Evolutionary conservation across 2,797 vertebrate genomes (phyloP).

Genomic region (Chlorospingus semifuscus): DNA sequence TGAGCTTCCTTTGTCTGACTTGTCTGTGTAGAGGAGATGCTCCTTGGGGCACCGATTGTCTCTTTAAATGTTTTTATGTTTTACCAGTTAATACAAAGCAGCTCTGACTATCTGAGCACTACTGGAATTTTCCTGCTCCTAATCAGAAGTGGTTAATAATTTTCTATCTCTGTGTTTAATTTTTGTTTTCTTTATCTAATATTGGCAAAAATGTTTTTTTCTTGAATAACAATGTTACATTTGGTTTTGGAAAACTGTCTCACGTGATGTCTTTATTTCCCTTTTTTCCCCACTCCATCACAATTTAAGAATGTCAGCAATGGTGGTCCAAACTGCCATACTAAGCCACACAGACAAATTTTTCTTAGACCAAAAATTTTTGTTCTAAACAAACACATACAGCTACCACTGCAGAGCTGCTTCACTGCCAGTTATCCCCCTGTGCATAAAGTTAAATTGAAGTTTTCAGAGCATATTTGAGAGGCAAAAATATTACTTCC

Average conservation of each 20-base stretch:
- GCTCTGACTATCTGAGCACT: neutral
- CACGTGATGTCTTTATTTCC: neutral
- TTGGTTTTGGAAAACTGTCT: neutral
- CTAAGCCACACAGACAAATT: neutral
- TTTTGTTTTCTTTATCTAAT: neutral
- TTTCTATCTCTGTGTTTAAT: neutral
- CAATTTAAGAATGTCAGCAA: constrained; percentile 17
- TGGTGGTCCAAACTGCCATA: neutral
- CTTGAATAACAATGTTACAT: neutral
- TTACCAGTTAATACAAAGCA: neutral
- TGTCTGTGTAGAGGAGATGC: neutral
- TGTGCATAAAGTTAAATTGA: neutral
- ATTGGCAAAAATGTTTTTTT: neutral
- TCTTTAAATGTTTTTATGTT: constrained; percentile 13
- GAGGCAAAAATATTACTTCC: neutral
- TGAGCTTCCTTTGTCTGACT: constrained; percentile 17
- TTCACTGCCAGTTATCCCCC: neutral
- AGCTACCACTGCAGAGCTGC: neutral
- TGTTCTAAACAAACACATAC: neutral
- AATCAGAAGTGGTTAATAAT: neutral
- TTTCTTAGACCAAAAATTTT: neutral
- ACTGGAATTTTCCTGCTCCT: neutral
- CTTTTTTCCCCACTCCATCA: neutral
- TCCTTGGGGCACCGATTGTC: neutral
- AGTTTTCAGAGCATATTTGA: neutral